These are phyloP conservation scores for Xiphorhynchus erythropygius DNA, from an alignment of 2,797 vertebrate species.

Conservation along the genomic window DNA sequence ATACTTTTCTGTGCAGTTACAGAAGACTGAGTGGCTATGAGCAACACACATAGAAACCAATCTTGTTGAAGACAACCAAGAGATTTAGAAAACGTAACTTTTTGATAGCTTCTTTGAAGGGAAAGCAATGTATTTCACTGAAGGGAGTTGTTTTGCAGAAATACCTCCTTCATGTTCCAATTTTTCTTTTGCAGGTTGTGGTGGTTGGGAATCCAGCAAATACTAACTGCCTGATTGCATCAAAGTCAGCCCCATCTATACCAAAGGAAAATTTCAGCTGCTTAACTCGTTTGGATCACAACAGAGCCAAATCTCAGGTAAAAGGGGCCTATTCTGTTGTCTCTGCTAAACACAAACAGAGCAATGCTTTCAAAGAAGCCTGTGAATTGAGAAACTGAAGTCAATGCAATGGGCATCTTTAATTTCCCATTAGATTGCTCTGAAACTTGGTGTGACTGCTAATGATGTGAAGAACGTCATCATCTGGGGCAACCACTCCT, in stretches of 20 bases:
- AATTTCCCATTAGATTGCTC: conserved; percentile 82
- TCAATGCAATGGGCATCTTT: background rate
- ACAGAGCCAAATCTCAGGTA: conserved; percentile 94
- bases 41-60: fast-evolving
- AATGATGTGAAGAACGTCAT: conserved; percentile 92
- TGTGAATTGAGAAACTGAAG: background rate
- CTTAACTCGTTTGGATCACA: conserved; percentile 95
- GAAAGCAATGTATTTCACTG: background rate
- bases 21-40: background rate
- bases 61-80: background rate
- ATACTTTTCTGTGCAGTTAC: background rate
- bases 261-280: conserved; percentile 98
- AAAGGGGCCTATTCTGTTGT: background rate
- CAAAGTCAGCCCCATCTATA: conserved; percentile 93
- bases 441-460: conserved; percentile 86
- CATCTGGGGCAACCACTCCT: conserved; percentile 98
- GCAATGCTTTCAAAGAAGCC: background rate
- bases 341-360: background rate
- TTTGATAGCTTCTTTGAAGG: background rate
- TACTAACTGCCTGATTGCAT: conserved; percentile 94
- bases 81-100: background rate
- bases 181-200: conserved; percentile 81
- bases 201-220: conserved; percentile 97
- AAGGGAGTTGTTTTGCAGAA: background rate
- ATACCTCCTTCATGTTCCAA: background rate